Evolutionary conservation across 2,797 vertebrate species (phyloP).

Genomic region (Micromesistius poutassou): DNA sequence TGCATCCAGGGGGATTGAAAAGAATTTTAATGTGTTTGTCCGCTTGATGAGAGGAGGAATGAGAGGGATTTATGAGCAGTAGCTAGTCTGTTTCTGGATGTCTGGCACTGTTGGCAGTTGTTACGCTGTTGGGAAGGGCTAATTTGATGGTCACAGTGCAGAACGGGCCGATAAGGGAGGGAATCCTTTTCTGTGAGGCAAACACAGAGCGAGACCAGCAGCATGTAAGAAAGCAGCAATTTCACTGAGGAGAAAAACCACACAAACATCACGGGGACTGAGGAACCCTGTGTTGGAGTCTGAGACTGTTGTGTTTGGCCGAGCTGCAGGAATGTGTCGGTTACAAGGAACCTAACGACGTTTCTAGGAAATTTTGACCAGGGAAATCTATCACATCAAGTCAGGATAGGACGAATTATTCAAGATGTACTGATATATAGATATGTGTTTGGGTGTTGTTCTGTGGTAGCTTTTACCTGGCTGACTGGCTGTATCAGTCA

Average conservation of each 20-base stretch:
- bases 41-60: conserved; percentile 24
- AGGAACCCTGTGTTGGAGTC: not conserved
- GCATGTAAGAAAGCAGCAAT: not conserved
- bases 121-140: conserved; percentile 30
- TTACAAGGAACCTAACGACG: not conserved
- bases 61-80: conserved; percentile 40
- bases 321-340: not conserved
- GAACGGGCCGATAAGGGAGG: not conserved
- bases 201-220: not conserved
- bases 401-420: not conserved
- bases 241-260: not conserved
- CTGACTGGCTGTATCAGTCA: not conserved
- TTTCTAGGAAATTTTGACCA: not conserved
- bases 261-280: not conserved
- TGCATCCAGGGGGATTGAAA: no score
- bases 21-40: not conserved
- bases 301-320: not conserved
- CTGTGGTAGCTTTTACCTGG: not conserved
- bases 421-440: not conserved
- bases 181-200: conserved; percentile 20
- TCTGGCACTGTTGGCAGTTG: conserved; percentile 27
- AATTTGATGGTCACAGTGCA: conserved; percentile 9
- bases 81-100: conserved; percentile 43
- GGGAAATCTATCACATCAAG: not conserved
- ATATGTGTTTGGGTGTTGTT: not conserved